phyloP scores from a whole-genome alignment of 2,888 invertebrate genomes.

The Cantharis flavilabris region DNA sequence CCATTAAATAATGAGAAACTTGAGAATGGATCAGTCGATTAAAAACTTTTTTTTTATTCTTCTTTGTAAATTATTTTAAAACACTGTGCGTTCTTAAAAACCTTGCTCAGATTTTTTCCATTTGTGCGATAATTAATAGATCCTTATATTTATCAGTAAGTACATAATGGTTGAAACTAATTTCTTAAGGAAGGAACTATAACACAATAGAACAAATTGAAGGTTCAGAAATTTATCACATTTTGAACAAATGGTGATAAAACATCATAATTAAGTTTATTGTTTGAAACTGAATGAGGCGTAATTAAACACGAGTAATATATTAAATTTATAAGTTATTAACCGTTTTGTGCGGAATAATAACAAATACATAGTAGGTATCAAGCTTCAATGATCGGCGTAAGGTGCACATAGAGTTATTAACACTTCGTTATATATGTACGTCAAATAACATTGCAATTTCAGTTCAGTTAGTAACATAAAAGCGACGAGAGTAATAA shows the following conservation, averaged over 20 bases:
- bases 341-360: neutral
- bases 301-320: neutral
- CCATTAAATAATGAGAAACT: too few relatives aligned
- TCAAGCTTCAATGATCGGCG: neutral
- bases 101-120: too few relatives aligned
- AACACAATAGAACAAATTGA: neutral
- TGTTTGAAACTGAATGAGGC: neutral
- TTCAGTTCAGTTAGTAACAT: conserved; percentile 23
- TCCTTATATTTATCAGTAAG: too few relatives aligned
- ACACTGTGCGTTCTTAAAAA: too few relatives aligned
- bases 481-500: conserved; percentile 25
- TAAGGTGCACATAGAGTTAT: neutral
- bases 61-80: too few relatives aligned
- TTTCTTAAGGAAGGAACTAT: neutral
- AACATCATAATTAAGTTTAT: neutral
- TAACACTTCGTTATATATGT: conserved; percentile 17
- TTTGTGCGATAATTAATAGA: too few relatives aligned
- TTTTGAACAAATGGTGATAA: neutral
- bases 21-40: too few relatives aligned
- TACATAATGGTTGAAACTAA: too few relatives aligned
- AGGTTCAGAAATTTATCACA: neutral
- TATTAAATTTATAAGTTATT: neutral
- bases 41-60: too few relatives aligned
- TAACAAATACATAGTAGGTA: neutral
- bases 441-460: conserved; percentile 6